A percentile compares a stretch with the other conserved stretches of the same genome.
phyloP scores from a whole-genome alignment of 2,888 invertebrate genomes.

The Melieria picta region DNA sequence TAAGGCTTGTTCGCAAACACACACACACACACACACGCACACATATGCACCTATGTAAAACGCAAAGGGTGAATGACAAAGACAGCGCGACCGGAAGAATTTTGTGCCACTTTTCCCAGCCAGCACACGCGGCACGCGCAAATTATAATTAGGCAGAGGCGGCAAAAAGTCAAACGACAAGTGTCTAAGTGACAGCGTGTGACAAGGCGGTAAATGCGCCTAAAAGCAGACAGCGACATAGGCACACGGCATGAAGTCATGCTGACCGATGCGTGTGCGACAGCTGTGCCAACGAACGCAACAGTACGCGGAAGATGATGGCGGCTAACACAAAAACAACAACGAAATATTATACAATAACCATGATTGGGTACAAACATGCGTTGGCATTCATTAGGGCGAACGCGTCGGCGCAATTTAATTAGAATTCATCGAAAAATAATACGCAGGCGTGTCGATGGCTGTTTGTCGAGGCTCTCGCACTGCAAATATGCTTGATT shows the following conservation, averaged over 20 bases:
- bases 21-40: neutral
- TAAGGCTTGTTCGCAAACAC: conserved; percentile 12
- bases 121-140: neutral
- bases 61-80: neutral
- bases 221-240: neutral
- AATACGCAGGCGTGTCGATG: neutral
- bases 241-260: neutral
- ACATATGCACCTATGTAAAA: neutral
- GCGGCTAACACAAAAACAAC: neutral
- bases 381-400: neutral
- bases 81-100: no score
- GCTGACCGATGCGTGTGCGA: neutral
- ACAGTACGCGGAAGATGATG: neutral
- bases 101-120: no score
- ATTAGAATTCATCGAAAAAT: neutral
- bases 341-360: neutral
- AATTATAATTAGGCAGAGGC: neutral
- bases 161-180: neutral
- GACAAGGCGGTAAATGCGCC: neutral
- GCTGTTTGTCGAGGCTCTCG: no score
- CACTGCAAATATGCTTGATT: no score
- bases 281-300: no score
- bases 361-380: neutral
- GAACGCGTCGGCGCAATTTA: neutral
- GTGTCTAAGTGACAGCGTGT: conserved; percentile 6